Evolutionary conservation across 2,113 vertebrate genomes (phyloP).

Genomic region (Tylochromis polylepis): DNA sequence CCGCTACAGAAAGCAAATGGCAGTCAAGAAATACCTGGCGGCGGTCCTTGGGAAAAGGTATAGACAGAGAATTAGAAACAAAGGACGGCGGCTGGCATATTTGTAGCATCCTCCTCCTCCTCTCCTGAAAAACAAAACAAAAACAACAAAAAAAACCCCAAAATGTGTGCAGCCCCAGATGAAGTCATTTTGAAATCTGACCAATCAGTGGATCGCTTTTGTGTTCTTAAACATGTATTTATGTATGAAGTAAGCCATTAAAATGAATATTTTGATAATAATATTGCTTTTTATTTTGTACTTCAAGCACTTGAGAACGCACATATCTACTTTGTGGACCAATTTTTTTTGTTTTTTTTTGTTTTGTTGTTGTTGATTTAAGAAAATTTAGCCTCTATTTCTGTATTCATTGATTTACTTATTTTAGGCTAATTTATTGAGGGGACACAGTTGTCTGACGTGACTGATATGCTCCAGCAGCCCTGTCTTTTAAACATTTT

Average conservation of each 20-base stretch:
- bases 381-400: slow-evolving; percentile 72
- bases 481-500: slow-evolving; percentile 90
- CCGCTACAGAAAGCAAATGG: slow-evolving; percentile 99
- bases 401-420: slow-evolving; percentile 77
- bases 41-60: slow-evolving; percentile 99
- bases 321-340: slow-evolving; percentile 93
- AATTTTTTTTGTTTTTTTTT: slow-evolving; percentile 51
- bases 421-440: slow-evolving; percentile 53
- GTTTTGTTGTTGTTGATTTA: slow-evolving; percentile 68
- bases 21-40: slow-evolving; percentile 98
- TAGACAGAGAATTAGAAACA: slow-evolving; percentile 99
- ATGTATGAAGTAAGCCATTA: slow-evolving; percentile 99
- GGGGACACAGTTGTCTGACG: slow-evolving; percentile 77
- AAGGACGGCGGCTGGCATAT: slow-evolving; percentile 95
- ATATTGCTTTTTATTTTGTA: slow-evolving; percentile 97
- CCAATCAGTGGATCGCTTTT: slow-evolving; percentile 84
- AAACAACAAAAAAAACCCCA: slow-evolving; percentile 1
- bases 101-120: slow-evolving; percentile 82
- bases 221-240: slow-evolving; percentile 97
- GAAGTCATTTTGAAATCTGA: slow-evolving; percentile 87
- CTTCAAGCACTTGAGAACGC: slow-evolving; percentile 91
- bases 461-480: slow-evolving; percentile 75
- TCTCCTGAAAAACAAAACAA: slow-evolving; percentile 12
- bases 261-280: slow-evolving; percentile 99
- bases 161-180: slow-evolving; percentile 79